A percentile compares a stretch with the other conserved stretches of the same genome.
Evolutionary conservation across 2,888 invertebrate genomes (phyloP).

Genomic region (Pardosa pseudoannulata): DNA sequence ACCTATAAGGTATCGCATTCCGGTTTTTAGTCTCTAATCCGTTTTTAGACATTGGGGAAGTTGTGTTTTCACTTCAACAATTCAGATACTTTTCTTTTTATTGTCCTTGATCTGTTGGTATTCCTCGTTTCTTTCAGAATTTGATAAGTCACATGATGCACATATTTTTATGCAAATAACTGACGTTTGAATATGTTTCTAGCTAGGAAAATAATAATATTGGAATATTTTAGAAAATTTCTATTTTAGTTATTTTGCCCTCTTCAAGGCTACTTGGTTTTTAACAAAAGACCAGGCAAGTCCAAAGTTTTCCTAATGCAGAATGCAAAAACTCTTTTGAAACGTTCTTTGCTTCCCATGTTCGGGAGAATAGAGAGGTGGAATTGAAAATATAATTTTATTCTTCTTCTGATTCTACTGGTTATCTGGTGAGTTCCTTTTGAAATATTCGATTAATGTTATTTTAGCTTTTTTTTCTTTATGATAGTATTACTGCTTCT

Average conservation of each 20-base stretch:
- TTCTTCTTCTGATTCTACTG: too few species aligned
- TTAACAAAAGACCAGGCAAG: not conserved
- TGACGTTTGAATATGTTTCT: too few species aligned
- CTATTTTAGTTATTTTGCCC: too few species aligned
- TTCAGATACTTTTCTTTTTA: not conserved
- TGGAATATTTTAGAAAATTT: too few species aligned
- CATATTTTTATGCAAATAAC: too few species aligned
- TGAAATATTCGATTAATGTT: too few species aligned
- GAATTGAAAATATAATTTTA: too few species aligned
- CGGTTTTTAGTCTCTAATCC: not conserved
- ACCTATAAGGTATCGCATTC: constrained; percentile 1
- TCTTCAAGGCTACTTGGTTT: not conserved
- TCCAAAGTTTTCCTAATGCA: not conserved
- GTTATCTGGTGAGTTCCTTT: too few species aligned
- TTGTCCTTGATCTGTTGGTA: not conserved
- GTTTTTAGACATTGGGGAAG: not conserved
- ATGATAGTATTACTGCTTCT: too few species aligned
- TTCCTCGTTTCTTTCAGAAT: not conserved
- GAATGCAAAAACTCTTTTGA: not conserved
- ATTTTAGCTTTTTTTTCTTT: too few species aligned
- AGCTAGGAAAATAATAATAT: too few species aligned
- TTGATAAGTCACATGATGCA: not conserved
- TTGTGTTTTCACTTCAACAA: not conserved
- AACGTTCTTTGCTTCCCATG: not conserved
- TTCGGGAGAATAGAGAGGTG: not conserved